Conservation (phyloP, 2,888 invertebrate genomes). For the Hoplodrina blanda region DNA sequence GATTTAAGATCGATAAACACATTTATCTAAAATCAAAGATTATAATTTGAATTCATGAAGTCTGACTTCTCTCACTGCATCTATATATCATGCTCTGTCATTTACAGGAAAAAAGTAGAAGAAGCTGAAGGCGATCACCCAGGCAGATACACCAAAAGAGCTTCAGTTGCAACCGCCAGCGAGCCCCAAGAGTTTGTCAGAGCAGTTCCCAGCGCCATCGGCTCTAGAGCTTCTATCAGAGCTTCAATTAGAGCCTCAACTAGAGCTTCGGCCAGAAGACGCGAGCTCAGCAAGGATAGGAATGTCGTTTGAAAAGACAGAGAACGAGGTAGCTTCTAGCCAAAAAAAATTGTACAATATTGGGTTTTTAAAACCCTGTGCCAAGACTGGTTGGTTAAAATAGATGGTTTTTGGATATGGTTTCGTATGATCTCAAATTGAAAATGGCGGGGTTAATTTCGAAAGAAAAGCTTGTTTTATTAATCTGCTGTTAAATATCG, state of each 20-base stretch:
- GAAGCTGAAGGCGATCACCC: constrained; percentile 71
- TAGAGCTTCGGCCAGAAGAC: constrained; percentile 63
- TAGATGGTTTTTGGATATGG: constrained; percentile 18
- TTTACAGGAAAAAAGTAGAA: constrained; percentile 71
- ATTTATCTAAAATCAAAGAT: too few species aligned
- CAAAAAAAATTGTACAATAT: constrained; percentile 52
- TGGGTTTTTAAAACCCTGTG: constrained; percentile 20
- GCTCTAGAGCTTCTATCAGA: constrained; percentile 84
- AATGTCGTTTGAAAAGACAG: constrained; percentile 65
- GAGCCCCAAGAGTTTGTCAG: constrained; percentile 77
- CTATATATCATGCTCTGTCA: not conserved
- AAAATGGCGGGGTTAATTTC: not conserved
- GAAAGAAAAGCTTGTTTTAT: not conserved
- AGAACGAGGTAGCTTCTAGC: constrained; percentile 30
- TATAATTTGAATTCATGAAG: too few species aligned
- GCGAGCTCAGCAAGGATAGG: constrained; percentile 63
- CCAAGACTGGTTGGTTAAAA: constrained; percentile 31
- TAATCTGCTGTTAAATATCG: not conserved
- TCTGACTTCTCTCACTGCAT: not conserved
- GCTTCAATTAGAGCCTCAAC: constrained; percentile 77
- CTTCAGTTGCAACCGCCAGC: constrained; percentile 67
- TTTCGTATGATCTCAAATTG: constrained; percentile 52
- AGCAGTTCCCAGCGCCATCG: constrained; percentile 77
- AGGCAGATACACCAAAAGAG: constrained; percentile 76
- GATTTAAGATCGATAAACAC: too few species aligned